phyloP scores from a whole-genome alignment of 2,888 invertebrate species.

The Lacanobia oleracea region DNA sequence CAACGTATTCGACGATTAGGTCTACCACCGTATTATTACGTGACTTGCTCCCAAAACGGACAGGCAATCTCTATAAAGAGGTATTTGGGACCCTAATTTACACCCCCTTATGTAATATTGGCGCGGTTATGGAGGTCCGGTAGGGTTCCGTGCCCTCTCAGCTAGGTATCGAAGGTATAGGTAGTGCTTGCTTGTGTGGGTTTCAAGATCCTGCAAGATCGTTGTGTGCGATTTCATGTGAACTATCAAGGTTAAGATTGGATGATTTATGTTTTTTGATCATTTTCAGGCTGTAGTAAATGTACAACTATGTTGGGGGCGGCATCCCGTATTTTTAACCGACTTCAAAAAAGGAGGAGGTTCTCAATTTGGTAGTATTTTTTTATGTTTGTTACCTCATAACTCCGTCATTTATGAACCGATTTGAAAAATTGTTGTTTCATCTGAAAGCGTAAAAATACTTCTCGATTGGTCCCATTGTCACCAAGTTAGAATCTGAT shows the following conservation, averaged over 20 bases:
- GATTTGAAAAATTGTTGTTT: too few relatives aligned
- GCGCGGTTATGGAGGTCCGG: conserved; percentile 83
- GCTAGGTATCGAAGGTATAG: conserved; percentile 64
- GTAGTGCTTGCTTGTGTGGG: conserved; percentile 40
- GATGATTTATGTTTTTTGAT: neutral
- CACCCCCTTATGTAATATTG: conserved; percentile 88
- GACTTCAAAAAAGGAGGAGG: too few relatives aligned
- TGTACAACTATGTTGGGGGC: too few relatives aligned
- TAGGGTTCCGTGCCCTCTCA: conserved; percentile 71
- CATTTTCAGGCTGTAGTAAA: neutral
- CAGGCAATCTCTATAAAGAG: conserved; percentile 88
- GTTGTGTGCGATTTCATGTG: conserved; percentile 27
- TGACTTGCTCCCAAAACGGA: conserved; percentile 84
- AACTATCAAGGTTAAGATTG: conserved; percentile 18
- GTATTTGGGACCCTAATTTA: conserved; percentile 88
- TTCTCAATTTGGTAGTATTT: too few relatives aligned
- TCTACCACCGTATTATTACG: conserved; percentile 86
- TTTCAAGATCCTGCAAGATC: conserved; percentile 20
- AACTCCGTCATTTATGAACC: too few relatives aligned
- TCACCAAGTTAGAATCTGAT: too few relatives aligned
- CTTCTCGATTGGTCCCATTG: too few relatives aligned
- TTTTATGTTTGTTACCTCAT: too few relatives aligned
- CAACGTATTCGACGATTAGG: conserved; percentile 78
- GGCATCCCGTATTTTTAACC: too few relatives aligned
- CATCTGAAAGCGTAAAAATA: too few relatives aligned